Evolutionary conservation across 2,797 vertebrate species (phyloP), one percentile per base, ranked within the genome.

Genomic region (Crenuchus spilurus): DNA sequence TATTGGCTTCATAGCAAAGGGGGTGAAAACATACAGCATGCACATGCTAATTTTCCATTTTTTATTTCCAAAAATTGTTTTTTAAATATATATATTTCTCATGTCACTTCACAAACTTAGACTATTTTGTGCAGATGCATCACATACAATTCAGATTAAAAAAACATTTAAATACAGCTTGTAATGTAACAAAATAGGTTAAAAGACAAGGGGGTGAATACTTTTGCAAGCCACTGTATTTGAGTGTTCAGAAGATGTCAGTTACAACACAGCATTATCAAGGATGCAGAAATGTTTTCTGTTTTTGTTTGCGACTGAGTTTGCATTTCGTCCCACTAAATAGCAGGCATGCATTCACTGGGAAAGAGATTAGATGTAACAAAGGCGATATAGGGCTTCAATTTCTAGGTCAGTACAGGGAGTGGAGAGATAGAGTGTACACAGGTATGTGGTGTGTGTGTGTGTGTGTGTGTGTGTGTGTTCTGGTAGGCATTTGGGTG

Each of bases 341-440:
- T 28, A 6, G 20, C 42, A 62, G 60, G 6, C 26, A 8, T 61
- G 42, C 42, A 22, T 60, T 0, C 31, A 22, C 24, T 28, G 33
- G 33, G 46, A 54, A 63, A 52, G 49, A 30, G n/a, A 52, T 33
- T 62, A 62, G 42, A 71, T 61, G 44, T 48, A 26, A 51, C 69
- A 41, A 72, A 62, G 35, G 49, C 7, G 31, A 20, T 72, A 63
- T 33, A 22, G 18, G 37, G 33, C 18, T 62, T 30, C 35, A 2
- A 24, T 52, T 2, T 72, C 62, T 54, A 66, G 62, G 70, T 58
- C 54, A n/a, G n/a, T n/a, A n/a, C n/a, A 52, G 35, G 55, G 67
- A 62, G 42, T 35, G 28, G 60, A 62, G 24, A 64, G 24, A 64
- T 26, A n/a, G 9, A 31, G 26, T 66, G 28, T 70, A 6, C 28